Conservation (phyloP, 2,113 vertebrate genomes). For the Perccottus glenii region DNA sequence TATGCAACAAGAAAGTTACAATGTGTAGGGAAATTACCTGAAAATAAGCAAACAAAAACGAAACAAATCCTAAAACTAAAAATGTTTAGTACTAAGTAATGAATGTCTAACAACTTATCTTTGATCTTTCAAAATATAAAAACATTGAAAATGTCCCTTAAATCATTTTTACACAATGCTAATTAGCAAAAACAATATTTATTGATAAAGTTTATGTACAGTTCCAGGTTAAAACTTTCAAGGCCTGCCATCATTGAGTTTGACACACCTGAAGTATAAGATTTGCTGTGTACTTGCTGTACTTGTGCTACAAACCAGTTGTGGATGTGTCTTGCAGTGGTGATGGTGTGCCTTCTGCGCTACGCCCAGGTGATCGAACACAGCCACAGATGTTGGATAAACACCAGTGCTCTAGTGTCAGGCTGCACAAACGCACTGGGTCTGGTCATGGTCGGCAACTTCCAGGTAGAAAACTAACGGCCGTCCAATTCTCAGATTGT, state of each 20-base stretch:
- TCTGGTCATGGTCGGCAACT: conserved; percentile 91
- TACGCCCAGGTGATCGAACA: conserved; percentile 91
- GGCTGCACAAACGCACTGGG: conserved; percentile 88
- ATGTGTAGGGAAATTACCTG: background rate
- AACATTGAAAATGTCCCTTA: too few relatives aligned
- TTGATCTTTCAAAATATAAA: too few relatives aligned
- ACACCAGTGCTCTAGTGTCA: conserved; percentile 86
- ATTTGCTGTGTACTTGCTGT: background rate
- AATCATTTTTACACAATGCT: too few relatives aligned
- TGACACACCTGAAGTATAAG: background rate
- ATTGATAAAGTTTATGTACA: too few relatives aligned
- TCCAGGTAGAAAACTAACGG: conserved; percentile 79
- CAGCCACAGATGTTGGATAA: conserved; percentile 87
- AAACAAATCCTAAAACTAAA: too few relatives aligned
- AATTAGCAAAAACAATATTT: too few relatives aligned
- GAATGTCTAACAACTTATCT: too few relatives aligned
- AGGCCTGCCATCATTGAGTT: background rate
- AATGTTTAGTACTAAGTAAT: too few relatives aligned
- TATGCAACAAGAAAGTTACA: background rate
- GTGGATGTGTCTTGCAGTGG: conserved; percentile 76
- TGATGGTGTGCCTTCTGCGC: conserved; percentile 88
- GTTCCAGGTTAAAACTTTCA: too few relatives aligned
- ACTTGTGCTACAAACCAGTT: background rate
- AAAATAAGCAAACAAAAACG: background rate
- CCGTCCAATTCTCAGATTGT: too few relatives aligned